Evolutionary conservation across 1,140 invertebrate species (phyloP).

Genomic region (Drosophila grimshawi): DNA sequence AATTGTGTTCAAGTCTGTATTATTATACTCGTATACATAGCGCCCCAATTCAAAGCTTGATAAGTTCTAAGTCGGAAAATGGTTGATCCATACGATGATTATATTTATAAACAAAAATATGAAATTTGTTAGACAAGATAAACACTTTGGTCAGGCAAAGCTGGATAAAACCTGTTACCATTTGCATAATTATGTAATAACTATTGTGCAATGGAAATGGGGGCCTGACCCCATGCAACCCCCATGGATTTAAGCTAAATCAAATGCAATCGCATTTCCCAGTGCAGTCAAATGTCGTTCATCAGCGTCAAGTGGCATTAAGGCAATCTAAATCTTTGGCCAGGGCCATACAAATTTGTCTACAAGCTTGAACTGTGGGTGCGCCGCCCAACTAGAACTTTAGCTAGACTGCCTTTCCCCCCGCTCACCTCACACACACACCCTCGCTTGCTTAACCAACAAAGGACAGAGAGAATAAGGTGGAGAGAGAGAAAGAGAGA

Average conservation of each 20-base stretch:
- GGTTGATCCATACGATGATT: too few relatives aligned
- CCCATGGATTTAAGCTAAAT: slow-evolving; percentile 18
- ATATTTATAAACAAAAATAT: too few relatives aligned
- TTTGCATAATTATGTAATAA: background rate
- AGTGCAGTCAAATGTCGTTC: slow-evolving; percentile 47
- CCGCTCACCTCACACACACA: background rate
- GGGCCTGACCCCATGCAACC: slow-evolving; percentile 6
- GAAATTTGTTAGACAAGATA: background rate
- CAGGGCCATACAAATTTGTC: slow-evolving; percentile 42
- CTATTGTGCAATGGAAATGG: slow-evolving; percentile 26
- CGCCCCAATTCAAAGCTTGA: too few relatives aligned
- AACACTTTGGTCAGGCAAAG: background rate
- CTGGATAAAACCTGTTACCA: background rate
- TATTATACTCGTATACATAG: too few relatives aligned
- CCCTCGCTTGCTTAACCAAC: slow-evolving; percentile 46
- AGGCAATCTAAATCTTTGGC: slow-evolving; percentile 58
- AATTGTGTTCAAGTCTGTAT: too few relatives aligned
- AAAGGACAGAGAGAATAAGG: too few relatives aligned
- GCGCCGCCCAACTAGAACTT: slow-evolving; percentile 46
- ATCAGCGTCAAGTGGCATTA: slow-evolving; percentile 77
- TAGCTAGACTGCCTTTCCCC: slow-evolving; percentile 12
- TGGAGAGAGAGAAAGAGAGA: too few relatives aligned
- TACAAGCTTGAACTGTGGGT: slow-evolving; percentile 50
- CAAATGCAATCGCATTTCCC: slow-evolving; percentile 43
- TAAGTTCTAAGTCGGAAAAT: too few relatives aligned